Evolutionary conservation across 2,797 vertebrate genomes (phyloP).

Genomic region (Rhynchonycteris naso): DNA sequence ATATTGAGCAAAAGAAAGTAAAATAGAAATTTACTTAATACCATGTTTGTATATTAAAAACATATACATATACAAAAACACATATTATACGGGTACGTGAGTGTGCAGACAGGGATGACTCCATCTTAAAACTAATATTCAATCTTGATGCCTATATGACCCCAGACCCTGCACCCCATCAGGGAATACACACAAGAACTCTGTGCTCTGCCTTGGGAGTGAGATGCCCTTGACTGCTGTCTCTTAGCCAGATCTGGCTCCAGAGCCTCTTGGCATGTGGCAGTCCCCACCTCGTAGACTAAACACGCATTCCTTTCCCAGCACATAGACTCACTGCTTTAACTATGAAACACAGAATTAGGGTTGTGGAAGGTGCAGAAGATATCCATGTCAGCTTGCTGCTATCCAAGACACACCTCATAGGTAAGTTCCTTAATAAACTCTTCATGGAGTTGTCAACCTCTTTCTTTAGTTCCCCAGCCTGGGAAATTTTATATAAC

Average conservation of each 20-base stretch:
- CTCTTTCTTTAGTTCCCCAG: background rate
- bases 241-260: background rate
- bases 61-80: conserved; percentile 1
- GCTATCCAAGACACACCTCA: background rate
- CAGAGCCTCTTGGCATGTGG: background rate
- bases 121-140: background rate
- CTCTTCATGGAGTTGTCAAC: background rate
- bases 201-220: background rate
- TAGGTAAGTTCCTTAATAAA: background rate
- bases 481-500: background rate
- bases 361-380: background rate
- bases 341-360: background rate
- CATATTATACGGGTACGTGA: background rate
- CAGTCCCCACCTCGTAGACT: background rate
- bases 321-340: background rate
- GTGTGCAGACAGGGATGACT: background rate
- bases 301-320: background rate
- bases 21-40: background rate
- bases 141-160: background rate
- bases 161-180: background rate
- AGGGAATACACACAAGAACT: background rate
- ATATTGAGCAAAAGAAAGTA: conserved; percentile 4
- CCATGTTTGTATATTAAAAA: background rate
- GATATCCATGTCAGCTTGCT: background rate
- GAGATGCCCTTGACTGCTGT: background rate